Evolutionary conservation across 2,797 vertebrate genomes (phyloP).

Genomic region (Hylomyscus alleni): DNA sequence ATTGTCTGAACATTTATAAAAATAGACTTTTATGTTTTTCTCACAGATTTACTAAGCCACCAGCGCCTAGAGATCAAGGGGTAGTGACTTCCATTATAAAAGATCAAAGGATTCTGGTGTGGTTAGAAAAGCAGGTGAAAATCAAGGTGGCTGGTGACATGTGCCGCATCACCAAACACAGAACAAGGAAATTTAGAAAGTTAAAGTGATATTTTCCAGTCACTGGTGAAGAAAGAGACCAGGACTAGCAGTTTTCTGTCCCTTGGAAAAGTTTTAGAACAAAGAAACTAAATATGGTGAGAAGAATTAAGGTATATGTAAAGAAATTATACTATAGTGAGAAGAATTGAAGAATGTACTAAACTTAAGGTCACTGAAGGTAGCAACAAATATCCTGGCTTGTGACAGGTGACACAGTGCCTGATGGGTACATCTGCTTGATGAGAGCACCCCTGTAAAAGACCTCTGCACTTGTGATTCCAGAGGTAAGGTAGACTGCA

Average conservation of each 20-base stretch:
- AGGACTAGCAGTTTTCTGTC: neutral
- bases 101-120: neutral
- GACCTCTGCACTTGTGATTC: neutral
- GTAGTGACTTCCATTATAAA: neutral
- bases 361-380: neutral
- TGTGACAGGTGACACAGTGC: neutral
- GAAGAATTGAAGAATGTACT: neutral
- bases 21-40: neutral
- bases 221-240: neutral
- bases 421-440: neutral
- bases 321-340: neutral
- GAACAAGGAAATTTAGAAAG: neutral
- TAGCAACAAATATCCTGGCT: neutral
- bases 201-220: neutral
- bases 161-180: neutral
- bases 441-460: neutral
- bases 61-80: conserved; percentile 5
- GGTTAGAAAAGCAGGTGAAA: neutral
- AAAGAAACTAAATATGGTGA: neutral
- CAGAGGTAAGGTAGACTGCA: neutral
- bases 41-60: neutral
- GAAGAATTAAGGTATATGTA: conserved; percentile 5
- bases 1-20: conserved; percentile 15
- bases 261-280: neutral
- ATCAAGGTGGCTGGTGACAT: neutral